Evolutionary conservation across 2,113 vertebrate genomes (phyloP), one percentile per base, ranked within the genome.

Genomic region (Corydoras sp.): DNA sequence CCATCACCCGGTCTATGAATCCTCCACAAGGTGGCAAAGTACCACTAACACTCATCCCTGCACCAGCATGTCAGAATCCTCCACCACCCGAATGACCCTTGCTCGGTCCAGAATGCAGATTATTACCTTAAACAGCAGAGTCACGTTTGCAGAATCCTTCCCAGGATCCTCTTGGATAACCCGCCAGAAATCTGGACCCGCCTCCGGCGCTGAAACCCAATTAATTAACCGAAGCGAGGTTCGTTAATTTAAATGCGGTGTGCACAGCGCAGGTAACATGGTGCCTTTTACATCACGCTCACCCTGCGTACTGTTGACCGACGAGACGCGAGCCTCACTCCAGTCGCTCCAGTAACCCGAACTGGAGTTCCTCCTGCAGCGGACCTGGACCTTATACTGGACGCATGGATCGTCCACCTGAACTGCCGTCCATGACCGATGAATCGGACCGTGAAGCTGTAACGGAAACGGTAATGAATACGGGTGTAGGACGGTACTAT

Each of bases 101-200:
- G 35, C 35, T 5, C 35, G 4, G 35, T 43, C 35, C 35, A 43
- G 4, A 53, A 53, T 53, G 13, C 10, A n/a, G 13, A 5, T 56
- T n/a, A 77, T 76, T 90, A 98, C 96, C 93, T 95, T 88, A 86
- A 94, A 92, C 30, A 96, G 78, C 5, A 98, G 86, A 0, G 92
- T 97, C 61, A 97, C 85, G 0, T 92, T 94, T 55, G 85, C 92
- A 71, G 86, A 85, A 48, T 84, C 90, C 77, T 71, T 80, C 3
- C 70, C 62, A 0, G 82, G 62, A 74, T 92, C 87, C 54, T 91
- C 89, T 65, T 79, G 73, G 73, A 92, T 18, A 35, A 87, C 15
- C 74, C 94, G 90, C 95, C 96, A 98, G 78, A 98, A 94, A 56
- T 95, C 91, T 1, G 96, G 96, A 15, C 95, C 95, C 66, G 64